Evolutionary conservation across 2,888 invertebrate genomes (phyloP).

Genomic region (Itoplectis maculator): DNA sequence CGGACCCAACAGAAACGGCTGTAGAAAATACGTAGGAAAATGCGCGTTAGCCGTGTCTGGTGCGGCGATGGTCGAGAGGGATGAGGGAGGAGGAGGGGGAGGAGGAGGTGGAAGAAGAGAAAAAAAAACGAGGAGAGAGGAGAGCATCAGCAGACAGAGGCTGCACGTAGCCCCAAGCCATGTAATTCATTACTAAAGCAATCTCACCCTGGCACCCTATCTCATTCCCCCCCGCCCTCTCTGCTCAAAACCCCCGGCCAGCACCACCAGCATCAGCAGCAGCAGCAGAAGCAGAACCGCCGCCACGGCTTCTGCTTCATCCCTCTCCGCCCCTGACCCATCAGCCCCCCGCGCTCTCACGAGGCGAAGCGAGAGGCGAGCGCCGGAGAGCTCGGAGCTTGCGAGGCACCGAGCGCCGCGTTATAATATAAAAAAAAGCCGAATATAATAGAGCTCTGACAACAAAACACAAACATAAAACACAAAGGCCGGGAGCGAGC

Average conservation of each 20-base stretch:
- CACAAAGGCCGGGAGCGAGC: constrained; percentile 80
- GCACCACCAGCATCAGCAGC: constrained; percentile 68
- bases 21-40: constrained; percentile 57
- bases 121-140: constrained; percentile 63
- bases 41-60: constrained; percentile 60
- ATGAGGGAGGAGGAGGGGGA: constrained; percentile 36
- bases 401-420: constrained; percentile 70
- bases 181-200: constrained; percentile 85
- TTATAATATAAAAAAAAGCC: constrained; percentile 76
- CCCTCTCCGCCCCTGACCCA: constrained; percentile 79
- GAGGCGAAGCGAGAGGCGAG: constrained; percentile 47
- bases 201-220: constrained; percentile 80
- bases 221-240: constrained; percentile 72
- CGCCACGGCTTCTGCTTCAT: constrained; percentile 43
- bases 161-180: constrained; percentile 80
- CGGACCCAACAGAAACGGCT: constrained; percentile 32
- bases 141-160: constrained; percentile 77
- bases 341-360: constrained; percentile 76
- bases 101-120: too few species aligned
- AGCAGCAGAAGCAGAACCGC: constrained; percentile 72
- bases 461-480: constrained; percentile 84
- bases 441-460: constrained; percentile 83
- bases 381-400: constrained; percentile 38
- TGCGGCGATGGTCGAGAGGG: constrained; percentile 56
- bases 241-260: constrained; percentile 61